Base-by-base conservation (phyloP, 2,113 vertebrate genomes). In the Nothoprocta pentlandii region DNA sequence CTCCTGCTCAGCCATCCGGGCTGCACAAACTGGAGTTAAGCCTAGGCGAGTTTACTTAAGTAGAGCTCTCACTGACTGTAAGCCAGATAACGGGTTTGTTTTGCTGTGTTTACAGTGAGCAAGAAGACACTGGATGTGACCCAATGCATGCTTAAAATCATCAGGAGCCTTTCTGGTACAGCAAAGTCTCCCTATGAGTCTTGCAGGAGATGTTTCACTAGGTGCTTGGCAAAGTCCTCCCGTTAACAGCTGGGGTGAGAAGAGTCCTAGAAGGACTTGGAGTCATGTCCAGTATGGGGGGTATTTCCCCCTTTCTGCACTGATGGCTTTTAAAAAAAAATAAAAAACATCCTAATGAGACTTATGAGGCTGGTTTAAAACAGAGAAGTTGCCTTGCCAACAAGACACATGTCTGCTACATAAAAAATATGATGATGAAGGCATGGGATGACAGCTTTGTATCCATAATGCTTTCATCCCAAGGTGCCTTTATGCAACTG, bases 371-470 rank as follows among this genome's bases (percentile, higher is more conserved):
- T 92, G 85, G 59, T 92, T 95, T 95, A 89, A 87, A 94, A 93
- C 94, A 62, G 70, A 87, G 73, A 92, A 97, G 96, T 97, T 97
- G 89, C 96, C 97, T 97, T 97, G 97, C 97, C 94, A 96, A 97
- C 95, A 93, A 95, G 96, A 92, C 90, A 56, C 69, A 78, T 32
- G 64, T 94, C 95, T 97, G 97, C 91, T 96, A 91, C 91, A 92
- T 80, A 59, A 93, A 96, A 96, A 95, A 96, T 91, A 91, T 21
- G 74, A 95, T 93, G 96, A 94, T 94, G 95, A 95, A 95, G 93
- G 95, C 92, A 54, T 75, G 59, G 82, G 81, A 58, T 87, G 97
- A 97, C 96, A 97, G 95, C 89, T 95, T 92, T 97, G 94, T 95
- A 93, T 94, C 97, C 92, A 61, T 30, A 86, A 84, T 12, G 22